Evolutionary conservation across 1,140 invertebrate genomes (phyloP).

Genomic region (Pentalonia nigronervosa): DNA sequence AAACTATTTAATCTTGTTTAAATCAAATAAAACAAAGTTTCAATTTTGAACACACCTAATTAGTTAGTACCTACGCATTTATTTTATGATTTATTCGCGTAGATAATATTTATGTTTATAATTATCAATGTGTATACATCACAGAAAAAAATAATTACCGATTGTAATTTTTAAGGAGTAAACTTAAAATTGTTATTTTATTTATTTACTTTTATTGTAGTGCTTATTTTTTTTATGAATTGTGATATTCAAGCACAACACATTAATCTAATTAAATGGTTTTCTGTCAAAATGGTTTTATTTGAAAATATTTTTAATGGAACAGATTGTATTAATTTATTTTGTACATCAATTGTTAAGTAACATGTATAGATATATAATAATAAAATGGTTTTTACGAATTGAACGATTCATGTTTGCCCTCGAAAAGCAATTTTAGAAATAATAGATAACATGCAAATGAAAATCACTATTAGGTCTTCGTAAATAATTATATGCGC

Average conservation of each 20-base stretch:
- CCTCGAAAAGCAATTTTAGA: conserved; percentile 30
- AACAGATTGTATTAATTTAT: conserved; percentile 4
- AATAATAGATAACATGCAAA: conserved; percentile 24
- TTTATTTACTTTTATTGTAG: background rate
- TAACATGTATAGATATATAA: background rate
- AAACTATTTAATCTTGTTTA: background rate
- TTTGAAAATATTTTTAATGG: background rate
- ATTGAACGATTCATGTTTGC: conserved; percentile 11
- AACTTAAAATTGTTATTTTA: background rate
- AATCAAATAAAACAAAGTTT: background rate
- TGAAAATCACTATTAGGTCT: conserved; percentile 43
- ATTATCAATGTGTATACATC: background rate
- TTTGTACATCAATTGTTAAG: background rate
- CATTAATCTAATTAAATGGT: background rate
- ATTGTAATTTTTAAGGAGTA: too few relatives aligned
- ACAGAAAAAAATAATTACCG: background rate
- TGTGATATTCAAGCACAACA: background rate
- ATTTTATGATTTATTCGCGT: background rate
- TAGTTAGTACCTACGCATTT: background rate
- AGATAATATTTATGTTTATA: background rate
- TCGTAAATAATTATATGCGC: conserved; percentile 44
- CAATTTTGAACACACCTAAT: background rate
- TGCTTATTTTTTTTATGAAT: background rate
- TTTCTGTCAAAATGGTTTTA: background rate
- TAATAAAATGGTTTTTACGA: conserved; percentile 6